These are phyloP conservation scores for Criorhina ranunculi DNA, from an alignment of 2,888 invertebrate species.

Conservation along the genomic window DNA sequence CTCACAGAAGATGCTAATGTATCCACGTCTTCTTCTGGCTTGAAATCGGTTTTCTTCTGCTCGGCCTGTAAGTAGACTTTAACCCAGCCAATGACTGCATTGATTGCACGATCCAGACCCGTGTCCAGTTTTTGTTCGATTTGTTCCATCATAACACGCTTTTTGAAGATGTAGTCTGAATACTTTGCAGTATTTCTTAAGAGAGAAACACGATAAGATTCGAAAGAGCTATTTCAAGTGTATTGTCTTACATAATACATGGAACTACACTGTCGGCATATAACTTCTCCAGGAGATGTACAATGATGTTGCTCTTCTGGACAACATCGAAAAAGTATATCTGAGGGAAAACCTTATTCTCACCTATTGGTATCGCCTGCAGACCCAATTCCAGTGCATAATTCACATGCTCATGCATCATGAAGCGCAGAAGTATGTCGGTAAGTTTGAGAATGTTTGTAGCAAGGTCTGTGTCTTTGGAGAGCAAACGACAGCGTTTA, in stretches of 20 bases:
- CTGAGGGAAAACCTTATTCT: conserved; percentile 94
- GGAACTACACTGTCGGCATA: conserved; percentile 95
- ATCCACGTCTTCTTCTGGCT: conserved; percentile 94
- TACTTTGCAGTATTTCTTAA: conserved; percentile 93
- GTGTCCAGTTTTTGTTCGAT: conserved; percentile 96
- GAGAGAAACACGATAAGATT: conserved; percentile 68
- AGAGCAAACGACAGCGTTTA: conserved; percentile 93
- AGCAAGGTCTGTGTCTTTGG: conserved; percentile 91
- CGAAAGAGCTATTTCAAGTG: background rate
- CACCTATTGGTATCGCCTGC: conserved; percentile 94
- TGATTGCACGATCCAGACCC: conserved; percentile 93
- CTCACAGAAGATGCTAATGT: conserved; percentile 92
- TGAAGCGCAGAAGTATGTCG: conserved; percentile 92
- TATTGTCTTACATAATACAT: conserved; percentile 90
- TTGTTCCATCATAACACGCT: conserved; percentile 93
- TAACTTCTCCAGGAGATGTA: conserved; percentile 96
- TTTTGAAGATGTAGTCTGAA: conserved; percentile 94
- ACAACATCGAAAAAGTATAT: conserved; percentile 97
- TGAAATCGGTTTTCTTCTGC: conserved; percentile 98
- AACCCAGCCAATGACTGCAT: conserved; percentile 96
- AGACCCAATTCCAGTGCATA: conserved; percentile 97
- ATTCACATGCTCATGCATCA: conserved; percentile 96
- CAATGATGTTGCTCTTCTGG: conserved; percentile 96
- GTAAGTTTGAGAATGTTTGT: conserved; percentile 92
- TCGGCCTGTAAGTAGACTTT: conserved; percentile 95